phyloP scores from a whole-genome alignment of 2,113 vertebrate genomes.

The Ceyx cyanopectus region DNA sequence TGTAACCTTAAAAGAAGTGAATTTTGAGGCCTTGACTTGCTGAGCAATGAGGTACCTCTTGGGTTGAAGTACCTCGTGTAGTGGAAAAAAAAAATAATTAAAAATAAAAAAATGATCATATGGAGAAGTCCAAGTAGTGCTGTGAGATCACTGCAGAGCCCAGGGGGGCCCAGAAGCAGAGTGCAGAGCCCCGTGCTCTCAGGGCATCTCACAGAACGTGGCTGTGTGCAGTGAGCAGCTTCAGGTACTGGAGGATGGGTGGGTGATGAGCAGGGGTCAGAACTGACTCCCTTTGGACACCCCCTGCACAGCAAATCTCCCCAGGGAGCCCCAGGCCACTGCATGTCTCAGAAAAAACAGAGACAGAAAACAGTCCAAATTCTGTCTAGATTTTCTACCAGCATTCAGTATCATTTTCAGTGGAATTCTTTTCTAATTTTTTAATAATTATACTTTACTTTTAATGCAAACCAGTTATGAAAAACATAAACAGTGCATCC shows the following conservation, averaged over 20 bases:
- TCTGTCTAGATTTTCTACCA: constrained; percentile 4
- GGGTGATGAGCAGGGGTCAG: background rate
- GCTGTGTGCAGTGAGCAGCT: too few relatives aligned
- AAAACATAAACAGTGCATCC: constrained; percentile 74
- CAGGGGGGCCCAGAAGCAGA: background rate
- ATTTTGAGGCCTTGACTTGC: constrained; percentile 54
- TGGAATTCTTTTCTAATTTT: background rate
- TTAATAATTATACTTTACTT: constrained; percentile 68
- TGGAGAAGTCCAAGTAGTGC: background rate
- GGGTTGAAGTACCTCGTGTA: background rate
- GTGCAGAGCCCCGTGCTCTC: background rate
- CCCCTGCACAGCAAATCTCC: too few relatives aligned
- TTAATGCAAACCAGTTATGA: constrained; percentile 69
- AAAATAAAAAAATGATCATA: background rate
- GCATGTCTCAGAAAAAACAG: background rate
- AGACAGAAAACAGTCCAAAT: background rate
- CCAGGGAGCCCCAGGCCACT: too few relatives aligned
- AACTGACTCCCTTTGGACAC: rapidly evolving
- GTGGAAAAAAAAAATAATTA: constrained; percentile 9
- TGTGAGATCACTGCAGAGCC: background rate
- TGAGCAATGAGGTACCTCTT: constrained; percentile 43
- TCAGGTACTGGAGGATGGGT: background rate
- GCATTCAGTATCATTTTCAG: constrained; percentile 51
- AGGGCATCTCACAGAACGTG: background rate
- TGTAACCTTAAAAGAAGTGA: constrained; percentile 52